phyloP scores from a whole-genome alignment of 2,888 invertebrate species.

The Limenitis camilla region DNA sequence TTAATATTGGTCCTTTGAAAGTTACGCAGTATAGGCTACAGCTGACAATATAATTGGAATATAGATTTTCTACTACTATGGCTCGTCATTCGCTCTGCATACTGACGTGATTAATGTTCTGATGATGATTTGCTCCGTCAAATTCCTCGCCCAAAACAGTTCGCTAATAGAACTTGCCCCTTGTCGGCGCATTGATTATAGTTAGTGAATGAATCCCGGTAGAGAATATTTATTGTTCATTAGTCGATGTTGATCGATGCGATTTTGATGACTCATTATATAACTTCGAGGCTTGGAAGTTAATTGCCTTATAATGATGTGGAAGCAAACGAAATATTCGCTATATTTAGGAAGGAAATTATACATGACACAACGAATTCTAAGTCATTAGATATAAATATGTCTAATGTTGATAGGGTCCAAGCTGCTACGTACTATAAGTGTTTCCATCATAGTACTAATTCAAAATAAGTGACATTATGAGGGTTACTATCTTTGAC shows the following conservation, averaged over 20 bases:
- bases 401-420: neutral
- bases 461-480: too few relatives aligned
- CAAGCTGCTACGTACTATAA: too few relatives aligned
- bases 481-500: neutral
- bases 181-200: constrained; percentile 43
- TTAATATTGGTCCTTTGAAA: too few relatives aligned
- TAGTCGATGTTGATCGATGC: constrained; percentile 43
- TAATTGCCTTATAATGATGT: constrained; percentile 17
- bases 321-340: neutral
- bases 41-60: neutral
- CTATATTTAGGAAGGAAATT: neutral
- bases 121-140: constrained; percentile 33
- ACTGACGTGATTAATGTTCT: constrained; percentile 50
- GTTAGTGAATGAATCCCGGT: constrained; percentile 44
- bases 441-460: too few relatives aligned
- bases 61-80: constrained; percentile 8
- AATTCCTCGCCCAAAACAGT: constrained; percentile 34
- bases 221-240: constrained; percentile 37
- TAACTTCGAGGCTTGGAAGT: constrained; percentile 8
- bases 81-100: constrained; percentile 11
- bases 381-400: neutral
- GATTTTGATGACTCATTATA: constrained; percentile 26
- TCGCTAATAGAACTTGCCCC: constrained; percentile 28
- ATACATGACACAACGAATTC: neutral
- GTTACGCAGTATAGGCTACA: neutral